Conservation (phyloP, 2,113 vertebrate species). For the Bubo scandiacus region DNA sequence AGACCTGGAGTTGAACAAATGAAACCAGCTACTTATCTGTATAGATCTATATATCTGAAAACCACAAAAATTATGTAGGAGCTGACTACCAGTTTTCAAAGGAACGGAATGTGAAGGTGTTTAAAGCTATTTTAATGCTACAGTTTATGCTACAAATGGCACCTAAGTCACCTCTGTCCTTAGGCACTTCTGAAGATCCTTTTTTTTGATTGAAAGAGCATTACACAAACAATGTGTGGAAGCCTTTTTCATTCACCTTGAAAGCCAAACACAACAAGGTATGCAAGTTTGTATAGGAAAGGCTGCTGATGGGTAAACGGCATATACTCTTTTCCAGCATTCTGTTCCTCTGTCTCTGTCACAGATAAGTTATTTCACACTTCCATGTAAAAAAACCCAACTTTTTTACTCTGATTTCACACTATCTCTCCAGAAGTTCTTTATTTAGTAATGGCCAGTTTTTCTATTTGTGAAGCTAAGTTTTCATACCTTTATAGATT, state of each 20-base stretch:
- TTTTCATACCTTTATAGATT: not conserved
- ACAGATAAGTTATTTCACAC: not conserved
- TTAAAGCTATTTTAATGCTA: not conserved
- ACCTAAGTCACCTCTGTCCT: not conserved
- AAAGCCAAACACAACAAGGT: not conserved
- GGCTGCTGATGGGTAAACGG: not conserved
- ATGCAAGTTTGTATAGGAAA: not conserved
- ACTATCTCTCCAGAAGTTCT: not conserved
- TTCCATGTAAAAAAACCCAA: fast-evolving
- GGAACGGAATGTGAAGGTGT: not conserved
- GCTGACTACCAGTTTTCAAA: not conserved
- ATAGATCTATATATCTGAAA: not conserved
- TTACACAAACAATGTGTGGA: not conserved
- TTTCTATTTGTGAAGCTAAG: not conserved
- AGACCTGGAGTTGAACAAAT: not conserved
- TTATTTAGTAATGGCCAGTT: not conserved
- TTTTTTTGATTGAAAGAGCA: not conserved
- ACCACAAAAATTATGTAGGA: not conserved
- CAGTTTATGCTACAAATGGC: not conserved
- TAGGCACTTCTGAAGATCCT: not conserved
- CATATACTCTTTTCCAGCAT: not conserved
- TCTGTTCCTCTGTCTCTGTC: not conserved
- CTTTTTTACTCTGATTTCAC: not conserved
- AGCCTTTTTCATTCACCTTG: not conserved
- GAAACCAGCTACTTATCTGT: not conserved